A percentile compares a stretch with the other conserved stretches of the same genome.
phyloP scores from a whole-genome alignment of 2,113 vertebrate species.

The Menidia beryllina region DNA sequence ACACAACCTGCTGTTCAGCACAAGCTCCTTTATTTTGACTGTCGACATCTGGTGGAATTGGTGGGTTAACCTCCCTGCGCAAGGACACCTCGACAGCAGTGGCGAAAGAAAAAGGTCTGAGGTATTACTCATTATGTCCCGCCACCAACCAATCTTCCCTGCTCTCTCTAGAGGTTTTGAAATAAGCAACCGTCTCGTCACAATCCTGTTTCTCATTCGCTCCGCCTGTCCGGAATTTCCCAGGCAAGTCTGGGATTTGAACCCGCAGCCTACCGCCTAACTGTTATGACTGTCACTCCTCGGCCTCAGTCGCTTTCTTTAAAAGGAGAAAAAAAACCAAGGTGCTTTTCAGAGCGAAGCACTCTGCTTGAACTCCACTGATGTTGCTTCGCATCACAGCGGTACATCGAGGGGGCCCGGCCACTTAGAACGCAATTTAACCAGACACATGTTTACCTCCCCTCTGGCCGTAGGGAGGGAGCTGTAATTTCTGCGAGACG shows the following conservation, averaged over 20 bases:
- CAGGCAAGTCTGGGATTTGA: background rate
- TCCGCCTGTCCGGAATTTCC: background rate
- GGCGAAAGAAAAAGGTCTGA: slow-evolving; percentile 25
- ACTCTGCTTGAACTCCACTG: background rate
- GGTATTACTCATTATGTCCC: slow-evolving; percentile 54
- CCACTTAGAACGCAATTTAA: slow-evolving; percentile 4
- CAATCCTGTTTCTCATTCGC: slow-evolving; percentile 23
- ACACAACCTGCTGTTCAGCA: slow-evolving; percentile 1
- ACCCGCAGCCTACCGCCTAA: slow-evolving; percentile 1
- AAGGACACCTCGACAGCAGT: slow-evolving; percentile 62
- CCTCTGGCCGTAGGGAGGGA: background rate
- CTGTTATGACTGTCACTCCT: slow-evolving; percentile 4
- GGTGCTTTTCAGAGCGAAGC: slow-evolving; percentile 3
- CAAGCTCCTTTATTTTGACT: slow-evolving; percentile 32
- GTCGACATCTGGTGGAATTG: slow-evolving; percentile 29
- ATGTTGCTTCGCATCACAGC: background rate
- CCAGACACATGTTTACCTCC: slow-evolving; percentile 15
- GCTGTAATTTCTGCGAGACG: slow-evolving; percentile 13
- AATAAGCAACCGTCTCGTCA: slow-evolving; percentile 23
- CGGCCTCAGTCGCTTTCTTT: background rate
- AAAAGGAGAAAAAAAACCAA: background rate
- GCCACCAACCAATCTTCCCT: slow-evolving; percentile 46
- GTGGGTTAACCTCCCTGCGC: slow-evolving; percentile 36
- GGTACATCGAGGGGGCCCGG: slow-evolving; percentile 12
- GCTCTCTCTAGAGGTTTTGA: slow-evolving; percentile 33